These are phyloP conservation scores for Mythimna pallens DNA, from an alignment of 2,888 invertebrate genomes.

Conservation along the genomic window DNA sequence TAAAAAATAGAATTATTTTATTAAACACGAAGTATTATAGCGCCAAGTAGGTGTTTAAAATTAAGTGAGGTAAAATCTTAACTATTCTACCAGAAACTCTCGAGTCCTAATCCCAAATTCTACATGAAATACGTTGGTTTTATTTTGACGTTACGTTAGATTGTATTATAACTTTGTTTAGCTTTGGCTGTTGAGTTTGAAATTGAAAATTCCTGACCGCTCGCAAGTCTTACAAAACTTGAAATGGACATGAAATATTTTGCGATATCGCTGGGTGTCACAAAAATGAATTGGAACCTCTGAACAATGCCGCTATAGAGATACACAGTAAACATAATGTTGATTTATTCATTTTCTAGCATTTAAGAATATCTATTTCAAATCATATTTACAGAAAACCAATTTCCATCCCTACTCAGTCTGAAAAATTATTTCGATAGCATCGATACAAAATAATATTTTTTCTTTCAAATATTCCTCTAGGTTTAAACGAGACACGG, in stretches of 20 bases:
- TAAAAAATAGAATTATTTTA: neutral
- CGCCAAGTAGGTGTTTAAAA: neutral
- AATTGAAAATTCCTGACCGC: slow-evolving; percentile 66
- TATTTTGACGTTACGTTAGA: slow-evolving; percentile 58
- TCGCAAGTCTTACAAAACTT: slow-evolving; percentile 60
- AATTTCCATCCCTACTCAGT: neutral
- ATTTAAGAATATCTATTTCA: neutral
- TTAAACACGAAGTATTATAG: neutral
- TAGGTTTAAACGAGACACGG: neutral
- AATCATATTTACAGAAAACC: neutral
- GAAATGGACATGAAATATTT: slow-evolving; percentile 58
- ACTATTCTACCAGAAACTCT: slow-evolving; percentile 32
- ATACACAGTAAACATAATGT: neutral
- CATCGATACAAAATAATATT: slow-evolving; percentile 1
- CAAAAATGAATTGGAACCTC: slow-evolving; percentile 23
- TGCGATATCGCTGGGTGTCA: slow-evolving; percentile 39
- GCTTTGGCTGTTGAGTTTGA: slow-evolving; percentile 59
- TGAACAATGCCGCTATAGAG: neutral
- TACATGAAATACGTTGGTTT: slow-evolving; percentile 58
- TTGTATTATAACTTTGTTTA: slow-evolving; percentile 65
- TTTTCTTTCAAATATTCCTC: neutral
- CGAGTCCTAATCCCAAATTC: slow-evolving; percentile 37
- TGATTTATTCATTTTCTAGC: neutral
- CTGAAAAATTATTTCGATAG: neutral
- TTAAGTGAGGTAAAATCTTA: neutral